Evolutionary conservation across 1,140 invertebrate genomes (phyloP).

Genomic region (Drosophila oshimai): DNA sequence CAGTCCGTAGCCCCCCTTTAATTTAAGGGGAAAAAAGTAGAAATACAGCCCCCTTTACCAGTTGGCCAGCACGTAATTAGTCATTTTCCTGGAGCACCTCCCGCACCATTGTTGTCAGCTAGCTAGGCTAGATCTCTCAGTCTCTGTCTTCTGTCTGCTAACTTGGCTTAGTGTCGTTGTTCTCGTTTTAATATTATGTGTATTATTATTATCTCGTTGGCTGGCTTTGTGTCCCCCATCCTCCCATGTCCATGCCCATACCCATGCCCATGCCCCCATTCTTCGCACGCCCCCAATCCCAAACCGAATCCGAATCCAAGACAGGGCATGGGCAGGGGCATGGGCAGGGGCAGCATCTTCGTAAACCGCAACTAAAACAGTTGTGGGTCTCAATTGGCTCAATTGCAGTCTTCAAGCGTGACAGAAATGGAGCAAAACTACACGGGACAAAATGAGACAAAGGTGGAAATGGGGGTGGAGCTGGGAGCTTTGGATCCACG

Average conservation of each 20-base stretch:
- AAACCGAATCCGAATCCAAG: no score
- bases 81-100: conserved; percentile 65
- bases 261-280: no score
- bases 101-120: conserved; percentile 42
- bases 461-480: conserved; percentile 45
- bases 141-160: neutral
- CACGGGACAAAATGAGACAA: conserved; percentile 49
- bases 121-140: no score
- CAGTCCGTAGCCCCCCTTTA: no score
- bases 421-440: conserved; percentile 76
- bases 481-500: neutral
- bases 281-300: conserved; percentile 71
- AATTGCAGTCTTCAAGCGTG: conserved; percentile 79
- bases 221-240: conserved; percentile 56
- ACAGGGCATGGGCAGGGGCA: no score
- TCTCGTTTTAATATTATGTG: conserved; percentile 67
- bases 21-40: no score
- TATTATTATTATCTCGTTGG: conserved; percentile 64
- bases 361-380: conserved; percentile 62
- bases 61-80: conserved; percentile 57
- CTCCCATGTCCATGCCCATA: no score
- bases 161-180: conserved; percentile 58
- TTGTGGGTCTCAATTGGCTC: conserved; percentile 72
- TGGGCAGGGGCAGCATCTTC: conserved; percentile 53
- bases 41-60: no score